Conservation (phyloP, 2,797 vertebrate genomes). For the Phoxinus dragarum region DNA sequence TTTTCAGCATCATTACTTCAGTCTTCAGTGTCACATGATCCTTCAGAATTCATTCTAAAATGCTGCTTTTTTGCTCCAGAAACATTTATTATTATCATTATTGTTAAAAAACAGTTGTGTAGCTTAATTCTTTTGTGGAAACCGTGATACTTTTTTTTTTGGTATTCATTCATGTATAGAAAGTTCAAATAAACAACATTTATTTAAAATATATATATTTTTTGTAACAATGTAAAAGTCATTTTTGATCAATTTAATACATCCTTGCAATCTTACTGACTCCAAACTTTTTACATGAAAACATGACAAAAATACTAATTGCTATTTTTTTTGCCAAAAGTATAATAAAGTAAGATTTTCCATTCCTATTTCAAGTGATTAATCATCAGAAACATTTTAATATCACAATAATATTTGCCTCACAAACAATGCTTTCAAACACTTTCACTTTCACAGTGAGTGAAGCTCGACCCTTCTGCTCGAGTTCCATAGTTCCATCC, state of each 20-base stretch:
- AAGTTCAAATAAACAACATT: not conserved
- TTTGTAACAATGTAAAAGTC: not conserved
- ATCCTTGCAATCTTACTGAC: not conserved
- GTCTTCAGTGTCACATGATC: not conserved
- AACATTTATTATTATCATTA: not conserved
- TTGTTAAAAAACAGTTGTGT: not conserved
- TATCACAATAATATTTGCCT: not conserved
- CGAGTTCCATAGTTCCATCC: slow-evolving; percentile 33
- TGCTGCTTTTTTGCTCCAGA: not conserved
- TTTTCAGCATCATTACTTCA: not conserved
- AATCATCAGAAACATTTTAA: not conserved
- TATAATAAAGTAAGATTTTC: not conserved
- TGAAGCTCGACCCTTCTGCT: slow-evolving; percentile 8
- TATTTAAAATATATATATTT: not conserved
- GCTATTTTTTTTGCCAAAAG: not conserved
- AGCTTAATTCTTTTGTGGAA: not conserved
- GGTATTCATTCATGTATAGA: not conserved
- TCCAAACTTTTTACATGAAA: no score
- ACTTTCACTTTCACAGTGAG: slow-evolving; percentile 17
- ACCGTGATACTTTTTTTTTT: not conserved
- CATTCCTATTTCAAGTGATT: not conserved
- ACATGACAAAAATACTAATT: not conserved
- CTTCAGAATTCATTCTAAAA: not conserved
- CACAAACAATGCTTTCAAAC: not conserved
- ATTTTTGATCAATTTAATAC: not conserved